These are phyloP conservation scores for Cossypha niveicapilla DNA, from an alignment of 2,797 vertebrate genomes.

Conservation along the genomic window DNA sequence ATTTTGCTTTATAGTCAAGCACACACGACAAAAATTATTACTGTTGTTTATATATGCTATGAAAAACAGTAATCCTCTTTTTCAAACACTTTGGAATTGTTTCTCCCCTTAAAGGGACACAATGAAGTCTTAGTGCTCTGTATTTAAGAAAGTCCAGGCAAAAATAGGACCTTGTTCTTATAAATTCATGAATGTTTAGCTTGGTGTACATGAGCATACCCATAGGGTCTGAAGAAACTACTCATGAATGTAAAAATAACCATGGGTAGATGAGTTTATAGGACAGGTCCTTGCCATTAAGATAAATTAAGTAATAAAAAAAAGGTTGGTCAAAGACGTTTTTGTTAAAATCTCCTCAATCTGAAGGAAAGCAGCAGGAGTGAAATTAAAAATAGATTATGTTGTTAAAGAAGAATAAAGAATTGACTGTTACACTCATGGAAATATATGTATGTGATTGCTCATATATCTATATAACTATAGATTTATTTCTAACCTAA, in stretches of 20 bases:
- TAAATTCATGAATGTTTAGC: not conserved
- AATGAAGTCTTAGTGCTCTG: constrained; percentile 2
- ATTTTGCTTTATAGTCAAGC: constrained; percentile 20
- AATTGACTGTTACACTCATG: not conserved
- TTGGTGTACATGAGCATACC: not conserved
- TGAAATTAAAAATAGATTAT: not conserved
- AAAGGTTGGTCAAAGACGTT: not conserved
- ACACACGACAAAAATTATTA: not conserved
- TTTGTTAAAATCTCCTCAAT: not conserved
- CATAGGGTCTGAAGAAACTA: not conserved
- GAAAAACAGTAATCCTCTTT: constrained; percentile 25
- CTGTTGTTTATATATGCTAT: constrained; percentile 1
- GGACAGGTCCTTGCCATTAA: not conserved
- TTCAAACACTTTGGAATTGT: constrained; percentile 38
- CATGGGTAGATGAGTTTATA: not conserved
- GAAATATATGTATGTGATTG: not conserved
- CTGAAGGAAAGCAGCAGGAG: not conserved
- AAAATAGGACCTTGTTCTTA: constrained; percentile 19
- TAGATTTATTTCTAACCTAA: not conserved
- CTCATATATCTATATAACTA: not conserved
- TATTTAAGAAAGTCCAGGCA: not conserved
- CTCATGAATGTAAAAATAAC: not conserved
- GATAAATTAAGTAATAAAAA: not conserved
- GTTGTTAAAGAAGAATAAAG: not conserved
- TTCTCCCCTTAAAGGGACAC: constrained; percentile 3